Percentiles rank a stretch among this genome's conserved stretches.
phyloP scores from a whole-genome alignment of 2,888 invertebrate genomes.

The Phoenoteleia sp. region DNA sequence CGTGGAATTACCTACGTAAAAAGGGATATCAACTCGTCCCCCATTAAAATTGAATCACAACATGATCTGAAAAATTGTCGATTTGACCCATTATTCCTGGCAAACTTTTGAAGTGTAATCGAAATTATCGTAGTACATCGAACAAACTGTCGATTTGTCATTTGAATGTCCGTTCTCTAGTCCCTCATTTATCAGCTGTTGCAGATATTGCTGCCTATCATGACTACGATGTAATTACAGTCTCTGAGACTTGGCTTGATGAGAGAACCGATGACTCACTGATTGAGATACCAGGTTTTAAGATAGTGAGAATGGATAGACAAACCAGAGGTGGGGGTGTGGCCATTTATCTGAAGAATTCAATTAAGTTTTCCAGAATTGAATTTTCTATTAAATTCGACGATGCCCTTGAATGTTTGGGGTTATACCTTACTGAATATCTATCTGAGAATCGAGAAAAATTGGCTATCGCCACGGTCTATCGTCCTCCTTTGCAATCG shows the following conservation, averaged over 20 bases:
- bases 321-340: neutral
- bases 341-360: neutral
- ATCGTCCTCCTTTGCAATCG: neutral
- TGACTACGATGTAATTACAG: neutral
- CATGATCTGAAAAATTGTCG: too few species aligned
- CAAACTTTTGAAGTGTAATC: too few species aligned
- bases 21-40: too few species aligned
- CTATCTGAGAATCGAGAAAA: too few species aligned
- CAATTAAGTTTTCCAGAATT: too few species aligned
- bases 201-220: neutral
- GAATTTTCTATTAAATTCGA: too few species aligned
- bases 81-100: too few species aligned
- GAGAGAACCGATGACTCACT: neutral
- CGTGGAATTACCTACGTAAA: too few species aligned
- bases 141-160: neutral
- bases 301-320: neutral
- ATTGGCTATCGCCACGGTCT: neutral
- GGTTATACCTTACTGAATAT: too few species aligned
- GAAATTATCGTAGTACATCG: too few species aligned
- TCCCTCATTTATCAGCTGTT: neutral
- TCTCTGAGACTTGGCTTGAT: neutral
- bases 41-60: too few species aligned
- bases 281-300: neutral
- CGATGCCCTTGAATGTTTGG: too few species aligned
- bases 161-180: neutral